Conservation (phyloP, 1,140 invertebrate species). For the Lepidostoma basale region DNA sequence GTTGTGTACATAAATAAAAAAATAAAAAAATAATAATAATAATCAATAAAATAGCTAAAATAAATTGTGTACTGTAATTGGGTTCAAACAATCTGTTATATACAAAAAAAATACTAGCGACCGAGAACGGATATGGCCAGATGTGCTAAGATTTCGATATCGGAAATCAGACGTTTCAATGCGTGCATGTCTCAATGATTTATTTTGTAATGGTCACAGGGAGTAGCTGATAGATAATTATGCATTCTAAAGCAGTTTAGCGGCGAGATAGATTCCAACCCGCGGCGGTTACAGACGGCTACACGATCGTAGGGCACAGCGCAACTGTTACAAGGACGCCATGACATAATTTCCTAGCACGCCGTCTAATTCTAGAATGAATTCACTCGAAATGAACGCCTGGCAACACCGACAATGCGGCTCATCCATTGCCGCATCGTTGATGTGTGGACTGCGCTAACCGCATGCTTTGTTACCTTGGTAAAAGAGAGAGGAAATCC, state of each 20-base stretch:
- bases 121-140: too few species aligned
- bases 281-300: neutral
- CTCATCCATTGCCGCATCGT: neutral
- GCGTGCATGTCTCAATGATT: too few species aligned
- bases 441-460: neutral
- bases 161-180: too few species aligned
- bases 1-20: too few species aligned
- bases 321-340: conserved; percentile 43
- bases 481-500: conserved; percentile 15
- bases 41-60: too few species aligned
- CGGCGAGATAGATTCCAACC: neutral
- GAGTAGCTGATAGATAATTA: neutral
- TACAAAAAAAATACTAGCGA: too few species aligned
- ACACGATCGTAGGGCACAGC: conserved; percentile 6
- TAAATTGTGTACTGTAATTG: too few species aligned
- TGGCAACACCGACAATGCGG: neutral
- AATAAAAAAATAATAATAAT: too few species aligned
- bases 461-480: conserved; percentile 6
- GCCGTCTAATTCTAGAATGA: conserved; percentile 22
- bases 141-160: too few species aligned
- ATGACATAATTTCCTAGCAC: conserved; percentile 36
- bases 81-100: too few species aligned
- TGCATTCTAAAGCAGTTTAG: neutral
- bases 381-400: neutral
- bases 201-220: too few species aligned